These are phyloP conservation scores for Monopterus albus DNA, from an alignment of 2,113 vertebrate genomes.

Conservation along the genomic window DNA sequence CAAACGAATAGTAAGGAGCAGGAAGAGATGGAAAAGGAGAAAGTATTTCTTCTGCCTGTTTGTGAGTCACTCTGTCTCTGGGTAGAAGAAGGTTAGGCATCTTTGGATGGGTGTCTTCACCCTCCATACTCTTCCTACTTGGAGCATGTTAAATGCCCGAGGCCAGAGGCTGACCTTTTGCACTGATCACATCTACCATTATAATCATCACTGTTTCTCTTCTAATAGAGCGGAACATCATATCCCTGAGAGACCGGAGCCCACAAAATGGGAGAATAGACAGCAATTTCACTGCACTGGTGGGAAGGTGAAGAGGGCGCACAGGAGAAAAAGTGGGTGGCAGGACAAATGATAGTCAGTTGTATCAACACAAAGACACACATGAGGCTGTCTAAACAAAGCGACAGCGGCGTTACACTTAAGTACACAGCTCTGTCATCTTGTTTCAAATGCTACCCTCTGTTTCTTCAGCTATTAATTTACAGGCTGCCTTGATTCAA, in stretches of 20 bases:
- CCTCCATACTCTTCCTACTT: slow-evolving; percentile 45
- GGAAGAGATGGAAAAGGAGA: slow-evolving; percentile 38
- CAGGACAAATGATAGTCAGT: slow-evolving; percentile 5
- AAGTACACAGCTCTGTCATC: slow-evolving; percentile 40
- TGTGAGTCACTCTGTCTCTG: slow-evolving; percentile 56
- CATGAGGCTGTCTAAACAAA: background rate
- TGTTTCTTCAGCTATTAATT: slow-evolving; percentile 65
- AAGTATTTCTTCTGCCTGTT: slow-evolving; percentile 38
- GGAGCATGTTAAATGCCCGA: slow-evolving; percentile 60
- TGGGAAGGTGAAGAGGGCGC: slow-evolving; percentile 25
- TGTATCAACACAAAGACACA: slow-evolving; percentile 38
- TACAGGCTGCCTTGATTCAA: slow-evolving; percentile 72
- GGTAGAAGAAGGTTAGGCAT: slow-evolving; percentile 55
- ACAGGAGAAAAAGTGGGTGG: background rate
- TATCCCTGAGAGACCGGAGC: slow-evolving; percentile 47
- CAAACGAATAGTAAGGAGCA: slow-evolving; percentile 45
- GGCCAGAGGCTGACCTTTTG: slow-evolving; percentile 75
- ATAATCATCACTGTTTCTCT: slow-evolving; percentile 75
- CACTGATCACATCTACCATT: slow-evolving; percentile 72
- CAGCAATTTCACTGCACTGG: slow-evolving; percentile 35
- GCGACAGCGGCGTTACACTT: slow-evolving; percentile 1
- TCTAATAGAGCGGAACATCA: slow-evolving; percentile 68
- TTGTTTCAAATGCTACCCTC: slow-evolving; percentile 45
- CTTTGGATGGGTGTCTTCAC: slow-evolving; percentile 58
- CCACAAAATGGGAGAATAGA: slow-evolving; percentile 47